Base-by-base conservation (phyloP, 1,140 invertebrate species). In the Drosophila pachea region DNA sequence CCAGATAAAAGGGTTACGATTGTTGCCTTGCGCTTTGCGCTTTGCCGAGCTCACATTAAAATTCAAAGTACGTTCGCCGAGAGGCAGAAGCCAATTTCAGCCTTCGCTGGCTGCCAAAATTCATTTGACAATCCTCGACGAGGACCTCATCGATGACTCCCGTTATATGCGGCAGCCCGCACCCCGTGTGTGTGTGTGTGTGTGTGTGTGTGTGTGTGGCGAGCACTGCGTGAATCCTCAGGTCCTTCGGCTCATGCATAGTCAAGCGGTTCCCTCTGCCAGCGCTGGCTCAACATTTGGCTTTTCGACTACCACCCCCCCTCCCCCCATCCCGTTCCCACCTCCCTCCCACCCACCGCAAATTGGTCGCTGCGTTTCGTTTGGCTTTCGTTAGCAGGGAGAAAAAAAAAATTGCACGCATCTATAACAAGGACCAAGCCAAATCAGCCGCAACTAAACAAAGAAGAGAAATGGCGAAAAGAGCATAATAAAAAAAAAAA, bases 71-170 rank as follows among this genome's bases (percentile, higher is more conserved):
- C 76, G 73, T 83, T 76, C 66, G 73, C 75, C 79, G 65, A 83
- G 79, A 83, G 76, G 75, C 79, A 83, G 73, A 84, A 78, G 79
- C 79, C 79, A 83, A 83, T 83, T 83, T 83, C 79, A 83, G 78
- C 79, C 79, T 83, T 73, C 73, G 73, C 81, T 84, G 76, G 61
- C 69, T 84, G 78, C 68, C 79, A 66, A 78, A 84, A 84, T 76
- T 84, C 79, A 84, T 79, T 86, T 84, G 76, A 60, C 78, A 83
- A 83, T 83, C 78, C 63, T 72, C 66, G 48, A 38, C 64, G 50
- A 22, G 31, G 14, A 61, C 22, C 52, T 49, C 52, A 9, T 12
- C 36, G 16, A 53, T 38, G 63, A 14, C 45, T 31, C 32, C 33
- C 43, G 31, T n/a, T 42, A 33, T 29, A 3, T 22, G 33, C 7